Percentiles rank a stretch among this genome's conserved stretches.
phyloP scores from a whole-genome alignment of 2,113 vertebrate species.

The Plecturocebus donacophilus region DNA sequence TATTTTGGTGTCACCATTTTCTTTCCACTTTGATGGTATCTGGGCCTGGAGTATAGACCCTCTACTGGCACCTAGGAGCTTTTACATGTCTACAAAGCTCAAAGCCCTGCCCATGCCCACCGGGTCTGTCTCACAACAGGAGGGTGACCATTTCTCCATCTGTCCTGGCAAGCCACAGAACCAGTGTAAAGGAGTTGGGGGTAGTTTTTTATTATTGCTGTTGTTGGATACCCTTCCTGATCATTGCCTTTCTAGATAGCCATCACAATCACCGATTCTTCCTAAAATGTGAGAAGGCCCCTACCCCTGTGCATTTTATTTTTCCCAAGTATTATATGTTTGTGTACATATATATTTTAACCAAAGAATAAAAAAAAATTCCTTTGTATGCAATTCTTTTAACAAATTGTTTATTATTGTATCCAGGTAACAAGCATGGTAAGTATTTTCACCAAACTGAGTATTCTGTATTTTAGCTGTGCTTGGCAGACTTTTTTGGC shows the following conservation, averaged over 20 bases:
- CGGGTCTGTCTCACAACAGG: background rate
- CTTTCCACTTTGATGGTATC: background rate
- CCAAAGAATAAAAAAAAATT: constrained; percentile 75
- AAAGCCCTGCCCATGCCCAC: background rate
- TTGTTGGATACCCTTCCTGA: background rate
- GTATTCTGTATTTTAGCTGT: constrained; percentile 86
- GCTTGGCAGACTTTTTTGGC: constrained; percentile 88
- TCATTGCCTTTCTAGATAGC: constrained; percentile 68
- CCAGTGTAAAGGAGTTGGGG: background rate
- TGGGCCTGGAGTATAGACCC: background rate
- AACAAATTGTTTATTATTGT: constrained; percentile 94
- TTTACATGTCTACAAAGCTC: no score
- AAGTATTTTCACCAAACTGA: constrained; percentile 91
- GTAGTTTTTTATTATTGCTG: background rate
- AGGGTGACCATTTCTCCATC: background rate
- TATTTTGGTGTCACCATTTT: background rate
- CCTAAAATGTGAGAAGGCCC: constrained; percentile 39
- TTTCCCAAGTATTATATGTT: constrained; percentile 73
- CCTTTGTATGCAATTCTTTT: constrained; percentile 85
- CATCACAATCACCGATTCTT: constrained; percentile 42
- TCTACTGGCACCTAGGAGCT: background rate
- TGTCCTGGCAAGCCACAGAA: background rate
- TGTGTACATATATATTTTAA: background rate
- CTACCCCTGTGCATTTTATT: constrained; percentile 71
- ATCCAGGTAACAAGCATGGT: constrained; percentile 99